Evolutionary conservation across 2,797 vertebrate genomes (phyloP).

Genomic region (Uromys caudimaculatus): DNA sequence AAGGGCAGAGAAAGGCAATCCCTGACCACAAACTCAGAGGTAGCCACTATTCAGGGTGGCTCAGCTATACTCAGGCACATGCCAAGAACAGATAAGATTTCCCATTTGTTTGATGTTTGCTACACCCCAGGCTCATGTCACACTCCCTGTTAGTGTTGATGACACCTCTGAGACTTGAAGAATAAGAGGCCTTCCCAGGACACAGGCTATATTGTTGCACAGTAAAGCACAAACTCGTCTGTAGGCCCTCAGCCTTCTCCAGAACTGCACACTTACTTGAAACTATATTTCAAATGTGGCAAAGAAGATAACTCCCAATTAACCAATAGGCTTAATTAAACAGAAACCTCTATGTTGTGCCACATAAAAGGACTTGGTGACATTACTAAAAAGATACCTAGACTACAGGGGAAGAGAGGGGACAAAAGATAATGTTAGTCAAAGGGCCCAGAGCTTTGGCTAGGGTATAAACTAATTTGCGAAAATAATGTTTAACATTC

Average conservation of each 20-base stretch:
- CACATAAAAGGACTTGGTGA: background rate
- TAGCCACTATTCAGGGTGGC: background rate
- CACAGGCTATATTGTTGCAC: background rate
- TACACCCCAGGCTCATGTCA: background rate
- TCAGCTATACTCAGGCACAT: background rate
- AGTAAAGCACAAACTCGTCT: background rate
- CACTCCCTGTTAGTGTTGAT: background rate
- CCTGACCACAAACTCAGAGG: background rate
- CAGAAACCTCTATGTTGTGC: background rate
- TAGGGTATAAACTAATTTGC: background rate
- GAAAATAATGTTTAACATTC: background rate
- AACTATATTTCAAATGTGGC: background rate
- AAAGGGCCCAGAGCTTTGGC: background rate
- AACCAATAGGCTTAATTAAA: conserved; percentile 11
- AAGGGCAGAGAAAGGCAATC: background rate
- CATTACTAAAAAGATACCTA: background rate
- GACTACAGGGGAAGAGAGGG: no score
- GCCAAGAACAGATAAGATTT: background rate
- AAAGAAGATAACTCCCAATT: conserved; percentile 44
- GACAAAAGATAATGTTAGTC: background rate
- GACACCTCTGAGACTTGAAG: background rate
- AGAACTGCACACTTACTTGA: background rate
- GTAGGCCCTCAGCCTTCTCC: background rate
- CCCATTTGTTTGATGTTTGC: background rate
- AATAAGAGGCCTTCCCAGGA: background rate